phyloP scores from a whole-genome alignment of 2,797 vertebrate species.

The Pangasius macronema region DNA sequence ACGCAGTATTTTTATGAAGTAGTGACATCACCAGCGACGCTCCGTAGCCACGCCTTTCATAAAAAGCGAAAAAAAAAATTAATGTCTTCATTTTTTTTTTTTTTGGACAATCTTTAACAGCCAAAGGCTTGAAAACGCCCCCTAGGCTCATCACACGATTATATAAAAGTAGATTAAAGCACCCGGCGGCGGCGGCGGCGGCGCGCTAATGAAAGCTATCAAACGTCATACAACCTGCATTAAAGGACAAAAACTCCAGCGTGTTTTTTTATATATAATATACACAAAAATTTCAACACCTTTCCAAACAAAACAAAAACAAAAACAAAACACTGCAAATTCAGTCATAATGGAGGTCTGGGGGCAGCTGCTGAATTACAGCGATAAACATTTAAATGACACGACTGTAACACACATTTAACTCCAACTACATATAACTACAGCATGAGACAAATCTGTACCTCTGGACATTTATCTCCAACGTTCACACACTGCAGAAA shows the following conservation, averaged over 20 bases:
- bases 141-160: not conserved
- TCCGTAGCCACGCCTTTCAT: not conserved
- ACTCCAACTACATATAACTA: not conserved
- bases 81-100: not conserved
- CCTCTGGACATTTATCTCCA: not conserved
- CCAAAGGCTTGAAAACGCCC: not conserved
- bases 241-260: not conserved
- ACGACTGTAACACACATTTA: not conserved
- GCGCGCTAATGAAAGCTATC: not conserved
- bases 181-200: not conserved
- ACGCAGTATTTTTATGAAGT: not conserved
- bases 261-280: not conserved
- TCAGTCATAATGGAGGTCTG: not conserved
- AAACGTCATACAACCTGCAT: not conserved
- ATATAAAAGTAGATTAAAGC: not conserved
- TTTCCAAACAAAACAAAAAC: not conserved
- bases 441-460: not conserved
- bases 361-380: not conserved
- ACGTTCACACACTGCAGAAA: not conserved
- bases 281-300: not conserved
- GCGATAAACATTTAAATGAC: not conserved
- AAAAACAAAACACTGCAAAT: not conserved
- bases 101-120: not conserved
- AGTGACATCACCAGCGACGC: not conserved
- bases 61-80: not conserved